Percentiles rank a stretch among this genome's conserved stretches.
These are phyloP conservation scores for Cephalopachus bancanus DNA, from an alignment of 2,797 vertebrate genomes.

Conservation along the genomic window DNA sequence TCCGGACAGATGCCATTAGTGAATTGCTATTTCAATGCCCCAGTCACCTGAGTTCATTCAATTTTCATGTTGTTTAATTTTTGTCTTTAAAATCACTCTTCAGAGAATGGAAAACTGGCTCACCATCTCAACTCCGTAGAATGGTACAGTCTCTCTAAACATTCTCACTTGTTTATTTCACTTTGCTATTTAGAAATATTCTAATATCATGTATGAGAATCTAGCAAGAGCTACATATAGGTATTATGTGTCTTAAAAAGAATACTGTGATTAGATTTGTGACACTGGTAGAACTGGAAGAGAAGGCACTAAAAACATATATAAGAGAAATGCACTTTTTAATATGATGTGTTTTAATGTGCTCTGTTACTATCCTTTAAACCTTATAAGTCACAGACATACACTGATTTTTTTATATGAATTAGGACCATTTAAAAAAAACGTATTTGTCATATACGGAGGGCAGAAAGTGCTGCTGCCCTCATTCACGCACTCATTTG, in stretches of 20 bases:
- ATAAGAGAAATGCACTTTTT: constrained; percentile 56
- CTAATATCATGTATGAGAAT: not conserved
- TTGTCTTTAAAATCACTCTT: constrained; percentile 71
- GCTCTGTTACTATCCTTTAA: constrained; percentile 31
- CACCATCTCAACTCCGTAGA: not conserved
- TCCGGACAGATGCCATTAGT: constrained; percentile 75
- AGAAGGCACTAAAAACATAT: constrained; percentile 19
- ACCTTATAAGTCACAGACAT: constrained; percentile 17
- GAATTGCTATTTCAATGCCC: constrained; percentile 71
- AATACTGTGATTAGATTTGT: constrained; percentile 37
- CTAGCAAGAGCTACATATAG: not conserved
- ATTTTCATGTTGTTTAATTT: constrained; percentile 73
- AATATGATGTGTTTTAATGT: constrained; percentile 6
- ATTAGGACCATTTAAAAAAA: constrained; percentile 37
- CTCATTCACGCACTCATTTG: constrained; percentile 60
- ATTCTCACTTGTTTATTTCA: constrained; percentile 44
- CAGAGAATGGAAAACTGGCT: constrained; percentile 45
- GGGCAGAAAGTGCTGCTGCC: not conserved
- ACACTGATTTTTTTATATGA: constrained; percentile 46
- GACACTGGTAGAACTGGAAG: not conserved
- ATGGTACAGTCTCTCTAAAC: not conserved
- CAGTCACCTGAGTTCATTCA: constrained; percentile 75
- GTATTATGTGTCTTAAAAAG: constrained; percentile 51
- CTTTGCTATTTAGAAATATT: constrained; percentile 33
- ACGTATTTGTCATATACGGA: constrained; percentile 42